Evolutionary conservation across 2,113 vertebrate genomes (phyloP), one percentile per base, ranked within the genome.

Genomic region (Sitta europaea): DNA sequence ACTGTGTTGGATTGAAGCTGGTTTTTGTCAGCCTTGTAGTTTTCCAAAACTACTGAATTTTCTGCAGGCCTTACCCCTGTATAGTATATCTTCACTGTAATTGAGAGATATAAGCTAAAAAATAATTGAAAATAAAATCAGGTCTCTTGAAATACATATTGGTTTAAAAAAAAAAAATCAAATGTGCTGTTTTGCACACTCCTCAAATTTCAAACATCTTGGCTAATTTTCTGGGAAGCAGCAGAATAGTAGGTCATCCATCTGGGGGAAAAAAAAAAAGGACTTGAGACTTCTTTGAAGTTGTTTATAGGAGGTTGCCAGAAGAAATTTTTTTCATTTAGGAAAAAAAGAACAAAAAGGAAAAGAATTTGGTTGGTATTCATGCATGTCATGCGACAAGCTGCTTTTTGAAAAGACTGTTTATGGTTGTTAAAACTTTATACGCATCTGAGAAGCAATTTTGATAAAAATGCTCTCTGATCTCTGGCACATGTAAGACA

Each of bases 311-410:
- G 35, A 94, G 8, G 31, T 45, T 90, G 28, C 57, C 10, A 13
- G 73, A 83, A 90, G 61, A 95, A 95, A 94, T 82, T 16, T 13
- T 36, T 95, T 94, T 75, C 92, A 85, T 96, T 95, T 92, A 92
- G 17, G 24, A 75, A 42, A 36, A 88, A 72, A 89, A 79, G 35
- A 85, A 63, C 19, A 51, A 42, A 86, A 79, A 71, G 25, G 55
- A 70, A 92, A 66, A 74, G 21, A 7, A 2, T 61, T 86, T 68
- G 33, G 27, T 48, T 94, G 57, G 54, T 61, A 45, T 91, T 40
- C 86, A 16, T 54, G 53, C 12, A 38, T 28, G 45, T 70, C 78
- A 22, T 91, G 84, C 91, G 91, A 91, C 57, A 88, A 94, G 70
- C 61, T 86, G 42, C 77, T 95, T 43, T 80, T 92, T 88, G 76